phyloP scores from a whole-genome alignment of 2,888 invertebrate species.

The Camptogramma bilineatum region DNA sequence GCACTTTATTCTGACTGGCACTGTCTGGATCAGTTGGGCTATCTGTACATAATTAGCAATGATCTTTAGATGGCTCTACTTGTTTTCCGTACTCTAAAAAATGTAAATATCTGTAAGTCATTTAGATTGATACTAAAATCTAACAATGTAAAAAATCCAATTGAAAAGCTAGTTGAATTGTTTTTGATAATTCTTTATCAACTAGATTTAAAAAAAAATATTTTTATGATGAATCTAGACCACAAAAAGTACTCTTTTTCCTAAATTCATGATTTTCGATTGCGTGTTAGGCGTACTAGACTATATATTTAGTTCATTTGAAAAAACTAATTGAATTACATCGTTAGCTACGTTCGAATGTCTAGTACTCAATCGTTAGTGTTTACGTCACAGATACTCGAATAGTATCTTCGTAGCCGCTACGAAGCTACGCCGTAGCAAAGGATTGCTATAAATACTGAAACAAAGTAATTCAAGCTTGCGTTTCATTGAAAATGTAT shows the following conservation, averaged over 20 bases:
- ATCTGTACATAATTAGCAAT: too few species aligned
- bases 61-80: too few species aligned
- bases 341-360: background rate
- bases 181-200: too few species aligned
- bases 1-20: background rate
- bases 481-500: background rate
- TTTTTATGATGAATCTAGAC: too few species aligned
- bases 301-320: background rate
- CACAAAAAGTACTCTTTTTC: too few species aligned
- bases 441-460: conserved; percentile 8
- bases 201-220: too few species aligned
- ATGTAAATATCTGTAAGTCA: too few species aligned
- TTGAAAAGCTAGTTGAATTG: too few species aligned
- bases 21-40: too few species aligned
- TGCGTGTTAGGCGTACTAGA: background rate
- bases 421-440: conserved; percentile 35
- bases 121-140: too few species aligned
- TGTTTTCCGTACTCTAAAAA: too few species aligned
- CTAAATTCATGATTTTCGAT: background rate
- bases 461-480: background rate
- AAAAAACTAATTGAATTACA: background rate
- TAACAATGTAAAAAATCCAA: too few species aligned
- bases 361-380: conserved; percentile 17
- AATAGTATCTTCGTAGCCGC: conserved; percentile 23
- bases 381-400: conserved; percentile 26